Base-by-base conservation (phyloP, 2,113 vertebrate species). In the Globicephala melas region DNA sequence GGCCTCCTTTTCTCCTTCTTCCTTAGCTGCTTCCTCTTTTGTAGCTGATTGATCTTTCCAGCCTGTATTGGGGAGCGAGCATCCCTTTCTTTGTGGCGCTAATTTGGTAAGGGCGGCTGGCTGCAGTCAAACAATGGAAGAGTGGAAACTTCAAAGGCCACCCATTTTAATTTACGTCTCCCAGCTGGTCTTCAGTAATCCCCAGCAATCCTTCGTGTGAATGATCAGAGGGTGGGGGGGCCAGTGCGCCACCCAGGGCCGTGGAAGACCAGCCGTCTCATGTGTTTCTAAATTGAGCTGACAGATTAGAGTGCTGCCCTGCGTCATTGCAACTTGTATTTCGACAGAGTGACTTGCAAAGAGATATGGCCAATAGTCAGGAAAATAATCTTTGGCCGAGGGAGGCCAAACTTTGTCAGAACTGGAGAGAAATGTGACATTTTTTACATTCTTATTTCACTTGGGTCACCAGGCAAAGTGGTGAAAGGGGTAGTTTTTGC, bases 341-440 rank as follows among this genome's bases (percentile, higher is more conserved):
- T 77, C 90, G 94, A 89, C 76, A 86, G 67, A 73, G 53, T 53
- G 47, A 28, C 94, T 94, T 73, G 88, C 76, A 47, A 44, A 85
- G 96, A 96, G 83, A 83, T 89, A 55, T 23, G 70, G 31, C 38
- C 47, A 55, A 21, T 67, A 65, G 63, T 84, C 71, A 74, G 74
- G 83, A 74, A 90, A 95, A 71, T 53, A 47, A 73, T 95, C 70
- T 65, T 96, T 50, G 92, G 26, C 63, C 31, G 31, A 76, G 25
- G 62, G 77, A 94, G 87, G 53, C 83, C 63, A 58, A 76, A 50
- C 77, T 96, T 92, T 91, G 60, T 96, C 94, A 94, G 71, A 95
- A 95, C 71, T 62, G 44, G 88, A 93, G 31, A 89, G 74, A 81
- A 85, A 68, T 0, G 2, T 85, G 81, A 36, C 41, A 4, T 21